Evolutionary conservation across 2,888 invertebrate genomes (phyloP).

Genomic region (Caenorhabditis afra): DNA sequence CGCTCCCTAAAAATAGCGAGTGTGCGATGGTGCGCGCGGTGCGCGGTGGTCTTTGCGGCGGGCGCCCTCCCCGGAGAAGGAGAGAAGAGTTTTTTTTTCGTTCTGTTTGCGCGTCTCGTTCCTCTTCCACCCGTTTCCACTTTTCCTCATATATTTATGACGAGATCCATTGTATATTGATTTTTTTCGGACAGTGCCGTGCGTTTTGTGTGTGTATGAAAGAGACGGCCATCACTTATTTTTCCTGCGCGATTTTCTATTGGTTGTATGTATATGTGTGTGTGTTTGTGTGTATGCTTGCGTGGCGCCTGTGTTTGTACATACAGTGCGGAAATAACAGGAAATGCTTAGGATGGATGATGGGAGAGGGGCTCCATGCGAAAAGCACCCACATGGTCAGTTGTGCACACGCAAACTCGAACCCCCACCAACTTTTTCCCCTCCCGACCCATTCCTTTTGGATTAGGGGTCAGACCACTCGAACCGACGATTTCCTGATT

Average conservation of each 20-base stretch:
- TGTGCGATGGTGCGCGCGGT: background rate
- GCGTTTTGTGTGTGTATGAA: background rate
- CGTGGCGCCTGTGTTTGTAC: conserved; percentile 33
- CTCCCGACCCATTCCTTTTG: too few species aligned
- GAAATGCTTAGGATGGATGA: conserved; percentile 23
- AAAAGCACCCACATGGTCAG: conserved; percentile 25
- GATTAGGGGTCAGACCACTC: too few species aligned
- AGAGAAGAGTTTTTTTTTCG: conserved; percentile 8
- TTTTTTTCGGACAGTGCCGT: conserved; percentile 52
- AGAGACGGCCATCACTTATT: conserved; percentile 10
- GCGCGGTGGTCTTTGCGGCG: conserved; percentile 1
- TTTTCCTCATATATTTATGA: conserved; percentile 47
- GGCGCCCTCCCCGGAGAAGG: too few species aligned
- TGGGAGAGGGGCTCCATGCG: conserved; percentile 19
- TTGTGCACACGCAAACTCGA: conserved; percentile 6
- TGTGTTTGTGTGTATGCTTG: conserved; percentile 40
- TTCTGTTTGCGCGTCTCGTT: conserved; percentile 47
- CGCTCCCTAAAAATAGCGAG: conserved; percentile 46
- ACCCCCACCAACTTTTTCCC: background rate
- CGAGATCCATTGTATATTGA: conserved; percentile 48
- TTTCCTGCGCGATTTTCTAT: conserved; percentile 16
- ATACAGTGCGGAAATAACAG: conserved; percentile 54
- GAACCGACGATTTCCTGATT: too few species aligned
- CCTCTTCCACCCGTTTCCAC: conserved; percentile 21
- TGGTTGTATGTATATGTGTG: conserved; percentile 28